Conservation (phyloP, 2,888 invertebrate genomes). For the Gymnocheta viridis region DNA sequence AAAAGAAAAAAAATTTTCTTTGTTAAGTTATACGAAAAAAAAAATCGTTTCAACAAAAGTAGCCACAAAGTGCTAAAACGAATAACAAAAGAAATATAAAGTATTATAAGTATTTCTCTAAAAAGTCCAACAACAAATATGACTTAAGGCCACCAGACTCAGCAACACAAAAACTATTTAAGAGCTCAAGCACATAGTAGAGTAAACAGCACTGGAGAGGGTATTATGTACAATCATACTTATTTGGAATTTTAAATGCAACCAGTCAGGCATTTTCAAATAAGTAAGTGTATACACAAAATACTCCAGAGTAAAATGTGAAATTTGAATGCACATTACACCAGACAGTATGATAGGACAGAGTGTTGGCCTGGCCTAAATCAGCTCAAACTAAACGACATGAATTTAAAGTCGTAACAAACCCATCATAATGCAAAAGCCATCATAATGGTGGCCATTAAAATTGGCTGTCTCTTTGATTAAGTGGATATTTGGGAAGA, state of each 20-base stretch:
- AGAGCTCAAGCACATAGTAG: slow-evolving; percentile 13
- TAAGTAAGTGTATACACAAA: slow-evolving; percentile 1
- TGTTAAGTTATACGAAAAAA: no score
- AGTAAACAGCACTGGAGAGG: neutral
- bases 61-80: slow-evolving; percentile 32
- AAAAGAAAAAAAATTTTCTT: no score
- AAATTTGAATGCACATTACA: slow-evolving; percentile 13
- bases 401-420: neutral
- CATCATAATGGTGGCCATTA: neutral
- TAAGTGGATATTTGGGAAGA: neutral
- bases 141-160: slow-evolving; percentile 12
- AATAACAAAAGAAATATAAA: slow-evolving; percentile 44
- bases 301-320: slow-evolving; percentile 29
- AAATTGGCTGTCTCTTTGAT: neutral
- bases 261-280: neutral
- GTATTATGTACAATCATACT: neutral
- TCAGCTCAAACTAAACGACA: neutral
- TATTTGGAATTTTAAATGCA: slow-evolving; percentile 34
- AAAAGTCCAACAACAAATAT: slow-evolving; percentile 9
- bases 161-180: slow-evolving; percentile 15
- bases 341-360: neutral
- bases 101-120: slow-evolving; percentile 12
- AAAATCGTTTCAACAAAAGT: slow-evolving; percentile 13
- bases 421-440: neutral
- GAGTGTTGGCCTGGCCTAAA: neutral